Evolutionary conservation across 2,797 vertebrate genomes (phyloP).

Genomic region (Catostomus latipinnis): DNA sequence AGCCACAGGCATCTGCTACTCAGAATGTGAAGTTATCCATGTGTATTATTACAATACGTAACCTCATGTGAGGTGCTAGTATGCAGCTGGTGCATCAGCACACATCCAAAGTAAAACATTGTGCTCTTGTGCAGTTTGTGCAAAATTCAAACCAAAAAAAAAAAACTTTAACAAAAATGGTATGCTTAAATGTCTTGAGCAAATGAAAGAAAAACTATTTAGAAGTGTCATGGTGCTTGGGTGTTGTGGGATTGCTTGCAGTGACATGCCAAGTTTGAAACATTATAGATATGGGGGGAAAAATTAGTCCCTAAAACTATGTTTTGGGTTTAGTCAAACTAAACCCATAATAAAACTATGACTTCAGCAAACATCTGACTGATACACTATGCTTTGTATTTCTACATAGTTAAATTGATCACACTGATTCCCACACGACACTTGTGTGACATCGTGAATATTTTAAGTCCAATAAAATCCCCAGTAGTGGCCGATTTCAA

Average conservation of each 20-base stretch:
- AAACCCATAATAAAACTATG: neutral
- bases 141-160: no score
- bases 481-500: neutral
- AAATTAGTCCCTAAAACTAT: neutral
- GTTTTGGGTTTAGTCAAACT: no score
- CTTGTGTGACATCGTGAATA: neutral
- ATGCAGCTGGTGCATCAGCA: neutral
- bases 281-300: neutral
- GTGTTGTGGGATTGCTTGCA: slow-evolving; percentile 4
- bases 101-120: neutral
- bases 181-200: neutral
- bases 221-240: neutral
- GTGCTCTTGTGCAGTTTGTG: neutral
- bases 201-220: neutral
- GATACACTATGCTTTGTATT: neutral
- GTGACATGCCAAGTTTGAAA: neutral
- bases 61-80: neutral
- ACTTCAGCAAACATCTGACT: neutral
- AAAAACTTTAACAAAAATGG: no score
- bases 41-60: neutral
- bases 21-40: no score
- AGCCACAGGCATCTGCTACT: no score
- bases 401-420: neutral
- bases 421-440: neutral
- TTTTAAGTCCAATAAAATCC: neutral